Conservation (phyloP, 2,113 vertebrate species). For the Cercopithecus mona region DNA sequence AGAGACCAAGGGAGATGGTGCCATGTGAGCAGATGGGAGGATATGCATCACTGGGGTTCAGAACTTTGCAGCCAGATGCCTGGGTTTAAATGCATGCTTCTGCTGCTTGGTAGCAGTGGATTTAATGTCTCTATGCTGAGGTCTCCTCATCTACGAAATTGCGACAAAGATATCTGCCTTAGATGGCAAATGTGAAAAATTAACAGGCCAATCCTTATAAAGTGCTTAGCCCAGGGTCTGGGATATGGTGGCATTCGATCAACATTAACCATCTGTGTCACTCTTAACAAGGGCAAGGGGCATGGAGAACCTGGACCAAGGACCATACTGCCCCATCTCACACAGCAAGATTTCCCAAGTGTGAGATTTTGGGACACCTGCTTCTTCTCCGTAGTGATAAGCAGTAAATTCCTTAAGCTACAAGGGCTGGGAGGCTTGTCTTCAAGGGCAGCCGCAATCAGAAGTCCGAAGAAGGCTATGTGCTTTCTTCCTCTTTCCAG, state of each 20-base stretch:
- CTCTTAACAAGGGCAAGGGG: background rate
- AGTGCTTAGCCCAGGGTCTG: background rate
- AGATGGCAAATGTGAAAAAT: background rate
- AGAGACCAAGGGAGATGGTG: background rate
- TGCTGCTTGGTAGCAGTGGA: background rate
- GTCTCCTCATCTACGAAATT: background rate
- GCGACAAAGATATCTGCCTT: background rate
- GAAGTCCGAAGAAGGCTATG: background rate
- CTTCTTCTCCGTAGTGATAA: background rate
- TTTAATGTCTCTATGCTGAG: background rate
- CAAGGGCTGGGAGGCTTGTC: background rate
- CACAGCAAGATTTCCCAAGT: fast-evolving
- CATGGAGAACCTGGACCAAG: background rate
- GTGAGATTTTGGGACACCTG: background rate
- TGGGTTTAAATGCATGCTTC: background rate
- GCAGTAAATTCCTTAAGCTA: background rate
- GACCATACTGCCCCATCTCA: background rate
- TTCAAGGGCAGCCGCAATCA: background rate
- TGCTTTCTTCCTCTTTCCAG: background rate
- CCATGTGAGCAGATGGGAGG: background rate
- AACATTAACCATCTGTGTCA: background rate
- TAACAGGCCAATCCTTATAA: background rate
- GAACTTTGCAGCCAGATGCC: background rate
- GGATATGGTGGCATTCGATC: background rate
- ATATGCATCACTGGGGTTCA: background rate